A percentile compares a stretch with the other conserved stretches of the same genome.
Evolutionary conservation across 2,797 vertebrate species (phyloP).

Genomic region (Phataginus tetradactyla): DNA sequence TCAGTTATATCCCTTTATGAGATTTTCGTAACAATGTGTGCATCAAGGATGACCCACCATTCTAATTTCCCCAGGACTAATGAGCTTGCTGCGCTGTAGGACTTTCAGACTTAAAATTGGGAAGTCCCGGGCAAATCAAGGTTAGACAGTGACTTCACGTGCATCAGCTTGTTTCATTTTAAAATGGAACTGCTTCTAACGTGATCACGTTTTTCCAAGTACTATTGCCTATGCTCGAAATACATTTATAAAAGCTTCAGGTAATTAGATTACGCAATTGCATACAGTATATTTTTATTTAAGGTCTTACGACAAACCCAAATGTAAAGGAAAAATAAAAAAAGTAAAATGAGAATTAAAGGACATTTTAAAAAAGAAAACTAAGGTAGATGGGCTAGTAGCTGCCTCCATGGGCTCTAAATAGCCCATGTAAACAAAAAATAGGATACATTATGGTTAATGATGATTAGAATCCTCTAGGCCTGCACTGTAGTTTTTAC

Average conservation of each 20-base stretch:
- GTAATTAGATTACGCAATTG: neutral
- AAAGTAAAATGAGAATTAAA: slow-evolving; percentile 12
- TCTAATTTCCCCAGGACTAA: neutral
- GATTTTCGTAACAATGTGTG: slow-evolving; percentile 1
- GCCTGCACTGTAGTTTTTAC: neutral
- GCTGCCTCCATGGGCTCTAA: neutral
- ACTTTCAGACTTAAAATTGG: neutral
- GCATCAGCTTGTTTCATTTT: neutral
- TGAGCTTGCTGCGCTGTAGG: neutral
- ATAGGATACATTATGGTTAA: neutral
- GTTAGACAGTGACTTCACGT: neutral
- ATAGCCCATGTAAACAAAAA: neutral
- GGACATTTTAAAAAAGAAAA: neutral
- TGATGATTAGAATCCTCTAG: neutral
- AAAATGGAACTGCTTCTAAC: neutral
- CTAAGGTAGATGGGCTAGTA: neutral
- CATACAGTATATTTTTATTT: neutral
- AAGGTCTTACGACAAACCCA: neutral
- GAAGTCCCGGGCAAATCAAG: neutral
- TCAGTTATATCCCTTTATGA: neutral
- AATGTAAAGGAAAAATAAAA: neutral
- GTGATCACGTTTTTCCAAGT: neutral
- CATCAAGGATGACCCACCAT: neutral
- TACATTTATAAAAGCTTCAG: neutral
- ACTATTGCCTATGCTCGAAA: neutral